Percentiles rank a stretch among this genome's conserved stretches.
These are phyloP conservation scores for Aptenodytes forsteri DNA, from an alignment of 2,113 vertebrate genomes.

Conservation along the genomic window DNA sequence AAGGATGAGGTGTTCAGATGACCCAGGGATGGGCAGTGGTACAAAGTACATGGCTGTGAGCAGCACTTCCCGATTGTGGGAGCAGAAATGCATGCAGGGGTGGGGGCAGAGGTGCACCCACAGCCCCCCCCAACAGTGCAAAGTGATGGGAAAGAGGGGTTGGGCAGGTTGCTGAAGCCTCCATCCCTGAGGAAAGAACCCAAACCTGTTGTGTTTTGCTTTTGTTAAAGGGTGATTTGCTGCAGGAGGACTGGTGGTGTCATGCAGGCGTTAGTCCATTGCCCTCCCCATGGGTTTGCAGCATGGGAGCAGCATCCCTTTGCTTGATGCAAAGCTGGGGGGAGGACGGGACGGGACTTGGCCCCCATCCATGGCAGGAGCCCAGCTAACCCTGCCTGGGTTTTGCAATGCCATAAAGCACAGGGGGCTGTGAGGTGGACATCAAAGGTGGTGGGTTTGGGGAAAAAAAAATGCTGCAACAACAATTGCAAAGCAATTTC, in stretches of 20 bases:
- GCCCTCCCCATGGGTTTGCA: accelerated
- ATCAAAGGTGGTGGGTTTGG: not conserved
- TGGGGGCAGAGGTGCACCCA: not conserved
- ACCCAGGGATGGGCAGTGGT: not conserved
- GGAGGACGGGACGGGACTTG: too few relatives aligned
- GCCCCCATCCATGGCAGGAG: not conserved
- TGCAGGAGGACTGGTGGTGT: not conserved
- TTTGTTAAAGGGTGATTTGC: not conserved
- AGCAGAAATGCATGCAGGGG: not conserved
- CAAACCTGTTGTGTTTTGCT: not conserved
- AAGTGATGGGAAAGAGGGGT: not conserved
- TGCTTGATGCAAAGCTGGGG: not conserved
- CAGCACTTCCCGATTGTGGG: accelerated
- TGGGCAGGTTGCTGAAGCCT: not conserved
- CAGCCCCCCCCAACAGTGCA: not conserved
- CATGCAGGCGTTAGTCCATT: accelerated
- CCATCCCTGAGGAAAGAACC: not conserved
- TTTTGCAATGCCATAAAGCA: not conserved
- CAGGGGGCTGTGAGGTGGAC: not conserved
- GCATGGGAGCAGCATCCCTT: not conserved
- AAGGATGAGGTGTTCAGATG: not conserved
- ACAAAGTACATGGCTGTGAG: not conserved
- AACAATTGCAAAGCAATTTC: accelerated
- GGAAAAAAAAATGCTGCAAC: not conserved
- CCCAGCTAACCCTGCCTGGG: not conserved